phyloP scores from a whole-genome alignment of 1,140 invertebrate species.

The Trichoplusia ni region DNA sequence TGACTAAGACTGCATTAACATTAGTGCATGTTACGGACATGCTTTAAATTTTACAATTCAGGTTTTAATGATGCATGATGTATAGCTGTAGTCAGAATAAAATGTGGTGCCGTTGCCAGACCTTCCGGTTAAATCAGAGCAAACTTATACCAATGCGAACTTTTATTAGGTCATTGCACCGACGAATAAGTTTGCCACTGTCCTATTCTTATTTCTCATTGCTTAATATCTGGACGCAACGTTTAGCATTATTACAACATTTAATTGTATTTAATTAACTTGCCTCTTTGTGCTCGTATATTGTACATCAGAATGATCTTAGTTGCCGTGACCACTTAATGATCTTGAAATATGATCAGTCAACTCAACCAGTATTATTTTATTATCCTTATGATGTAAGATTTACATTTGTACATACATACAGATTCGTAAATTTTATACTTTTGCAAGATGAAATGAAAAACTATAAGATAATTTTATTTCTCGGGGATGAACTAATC shows the following conservation, averaged over 20 bases:
- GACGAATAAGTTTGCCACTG: background rate
- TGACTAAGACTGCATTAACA: no score
- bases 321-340: conserved; percentile 10
- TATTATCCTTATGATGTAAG: background rate
- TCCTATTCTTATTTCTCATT: conserved; percentile 7
- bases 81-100: conserved; percentile 7
- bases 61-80: background rate
- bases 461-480: no score
- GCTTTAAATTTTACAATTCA: background rate
- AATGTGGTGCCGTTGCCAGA: conserved; percentile 21
- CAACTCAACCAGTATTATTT: background rate
- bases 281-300: background rate
- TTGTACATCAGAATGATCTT: background rate
- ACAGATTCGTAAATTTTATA: no score
- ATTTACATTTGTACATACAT: no score
- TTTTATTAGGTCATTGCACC: conserved; percentile 24
- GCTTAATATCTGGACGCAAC: background rate
- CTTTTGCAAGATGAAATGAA: no score
- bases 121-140: conserved; percentile 20
- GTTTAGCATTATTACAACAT: background rate
- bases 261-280: background rate
- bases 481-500: no score
- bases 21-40: no score
- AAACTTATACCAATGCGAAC: conserved; percentile 16
- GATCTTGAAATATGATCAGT: conserved; percentile 18